Evolutionary conservation across 2,113 vertebrate species (phyloP).

Genomic region (Pachycephala philippinensis): DNA sequence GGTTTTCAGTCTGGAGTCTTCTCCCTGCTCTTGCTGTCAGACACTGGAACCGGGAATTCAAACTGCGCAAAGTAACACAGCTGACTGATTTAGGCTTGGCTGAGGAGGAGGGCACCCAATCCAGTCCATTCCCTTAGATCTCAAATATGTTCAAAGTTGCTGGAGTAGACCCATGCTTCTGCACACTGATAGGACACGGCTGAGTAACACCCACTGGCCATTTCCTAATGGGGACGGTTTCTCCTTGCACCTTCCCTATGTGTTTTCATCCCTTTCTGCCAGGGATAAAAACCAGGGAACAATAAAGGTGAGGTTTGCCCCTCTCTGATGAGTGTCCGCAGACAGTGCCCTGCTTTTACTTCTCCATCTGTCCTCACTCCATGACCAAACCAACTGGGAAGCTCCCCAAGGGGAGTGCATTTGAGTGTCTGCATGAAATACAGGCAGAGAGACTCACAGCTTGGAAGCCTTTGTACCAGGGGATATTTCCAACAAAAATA

Average conservation of each 20-base stretch:
- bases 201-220: rapidly evolving
- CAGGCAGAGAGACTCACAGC: neutral
- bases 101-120: neutral
- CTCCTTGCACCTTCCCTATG: neutral
- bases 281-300: neutral
- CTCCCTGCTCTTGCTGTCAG: neutral
- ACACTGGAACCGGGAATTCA: neutral
- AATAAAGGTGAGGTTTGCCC: neutral
- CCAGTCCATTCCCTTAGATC: neutral
- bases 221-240: neutral
- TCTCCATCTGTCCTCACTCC: neutral
- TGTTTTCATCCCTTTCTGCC: neutral
- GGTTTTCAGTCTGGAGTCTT: neutral
- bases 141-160: neutral
- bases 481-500: neutral
- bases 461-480: neutral
- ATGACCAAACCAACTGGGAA: neutral
- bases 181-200: no score
- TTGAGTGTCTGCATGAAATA: neutral
- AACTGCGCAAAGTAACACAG: rapidly evolving
- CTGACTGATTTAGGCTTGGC: neutral
- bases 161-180: neutral
- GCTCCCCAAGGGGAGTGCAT: rapidly evolving
- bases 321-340: neutral
- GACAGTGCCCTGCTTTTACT: neutral